These are phyloP conservation scores for Capreolus pygargus DNA, from an alignment of 2,113 vertebrate genomes.

Conservation along the genomic window DNA sequence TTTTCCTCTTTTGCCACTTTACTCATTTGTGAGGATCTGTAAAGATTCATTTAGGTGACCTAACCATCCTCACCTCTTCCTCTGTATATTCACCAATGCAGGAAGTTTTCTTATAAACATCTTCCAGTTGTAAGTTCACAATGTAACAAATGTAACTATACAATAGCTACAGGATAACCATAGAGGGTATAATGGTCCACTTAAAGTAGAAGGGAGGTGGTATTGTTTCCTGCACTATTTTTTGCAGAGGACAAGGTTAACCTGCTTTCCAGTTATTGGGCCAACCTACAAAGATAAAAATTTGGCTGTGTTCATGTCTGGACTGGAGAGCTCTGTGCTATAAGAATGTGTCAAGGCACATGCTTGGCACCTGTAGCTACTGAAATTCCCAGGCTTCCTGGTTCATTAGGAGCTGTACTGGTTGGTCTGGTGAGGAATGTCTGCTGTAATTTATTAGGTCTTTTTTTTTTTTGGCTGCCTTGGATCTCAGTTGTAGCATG, in stretches of 20 bases:
- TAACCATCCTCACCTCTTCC: background rate
- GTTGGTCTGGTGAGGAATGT: background rate
- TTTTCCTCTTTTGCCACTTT: background rate
- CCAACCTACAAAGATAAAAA: background rate
- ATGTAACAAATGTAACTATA: fast-evolving
- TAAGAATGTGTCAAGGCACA: background rate
- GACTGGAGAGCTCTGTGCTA: background rate
- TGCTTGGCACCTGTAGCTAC: background rate
- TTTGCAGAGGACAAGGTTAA: background rate
- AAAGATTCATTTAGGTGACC: background rate
- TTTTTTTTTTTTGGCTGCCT: too few relatives aligned
- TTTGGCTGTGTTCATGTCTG: background rate
- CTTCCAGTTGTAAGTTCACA: background rate
- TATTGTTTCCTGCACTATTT: background rate
- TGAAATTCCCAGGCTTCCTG: background rate
- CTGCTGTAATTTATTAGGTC: background rate
- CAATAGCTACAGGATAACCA: background rate
- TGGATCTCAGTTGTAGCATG: too few relatives aligned
- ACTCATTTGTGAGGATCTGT: background rate
- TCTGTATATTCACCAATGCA: background rate
- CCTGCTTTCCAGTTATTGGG: background rate
- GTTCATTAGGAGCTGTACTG: background rate
- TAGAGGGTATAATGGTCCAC: too few relatives aligned
- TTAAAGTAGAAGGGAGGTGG: background rate
- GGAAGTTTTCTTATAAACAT: background rate